A percentile compares a stretch with the other conserved stretches of the same genome.
Conservation (phyloP, 2,888 invertebrate genomes). For the Colletes collaris region DNA sequence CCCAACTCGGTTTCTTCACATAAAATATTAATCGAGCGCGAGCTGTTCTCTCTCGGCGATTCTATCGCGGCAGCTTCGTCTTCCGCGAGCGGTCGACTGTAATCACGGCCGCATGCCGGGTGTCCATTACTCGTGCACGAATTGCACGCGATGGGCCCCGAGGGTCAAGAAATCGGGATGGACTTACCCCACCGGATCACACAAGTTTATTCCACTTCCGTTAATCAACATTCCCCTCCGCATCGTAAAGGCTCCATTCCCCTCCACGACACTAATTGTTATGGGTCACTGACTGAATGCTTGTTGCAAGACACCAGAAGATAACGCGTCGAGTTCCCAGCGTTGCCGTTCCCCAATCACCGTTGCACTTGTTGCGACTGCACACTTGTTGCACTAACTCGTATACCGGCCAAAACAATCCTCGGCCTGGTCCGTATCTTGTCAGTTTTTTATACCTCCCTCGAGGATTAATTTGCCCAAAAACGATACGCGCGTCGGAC, state of each 20-base stretch:
- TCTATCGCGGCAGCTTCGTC: not conserved
- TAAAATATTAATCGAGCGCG: no score
- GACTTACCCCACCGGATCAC: constrained; percentile 75
- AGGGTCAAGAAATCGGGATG: constrained; percentile 52
- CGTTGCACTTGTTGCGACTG: constrained; percentile 52
- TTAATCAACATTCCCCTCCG: constrained; percentile 73
- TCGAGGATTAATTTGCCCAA: not conserved
- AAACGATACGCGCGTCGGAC: not conserved
- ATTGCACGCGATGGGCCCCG: constrained; percentile 15
- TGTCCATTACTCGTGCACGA: not conserved
- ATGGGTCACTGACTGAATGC: constrained; percentile 79
- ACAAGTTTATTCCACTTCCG: constrained; percentile 80
- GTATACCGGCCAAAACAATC: constrained; percentile 5
- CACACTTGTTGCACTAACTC: constrained; percentile 55
- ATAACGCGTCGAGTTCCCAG: constrained; percentile 66
- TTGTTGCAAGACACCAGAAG: constrained; percentile 69
- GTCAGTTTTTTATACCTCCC: not conserved
- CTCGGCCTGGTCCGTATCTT: not conserved
- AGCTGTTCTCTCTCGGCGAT: no score
- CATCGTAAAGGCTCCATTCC: constrained; percentile 65
- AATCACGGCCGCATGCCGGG: not conserved
- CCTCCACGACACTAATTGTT: constrained; percentile 75
- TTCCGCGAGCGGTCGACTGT: not conserved
- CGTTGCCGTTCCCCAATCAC: constrained; percentile 61
- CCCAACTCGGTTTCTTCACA: no score